Base-by-base conservation (phyloP, 2,797 vertebrate species). In the Aplochiton taeniatus region DNA sequence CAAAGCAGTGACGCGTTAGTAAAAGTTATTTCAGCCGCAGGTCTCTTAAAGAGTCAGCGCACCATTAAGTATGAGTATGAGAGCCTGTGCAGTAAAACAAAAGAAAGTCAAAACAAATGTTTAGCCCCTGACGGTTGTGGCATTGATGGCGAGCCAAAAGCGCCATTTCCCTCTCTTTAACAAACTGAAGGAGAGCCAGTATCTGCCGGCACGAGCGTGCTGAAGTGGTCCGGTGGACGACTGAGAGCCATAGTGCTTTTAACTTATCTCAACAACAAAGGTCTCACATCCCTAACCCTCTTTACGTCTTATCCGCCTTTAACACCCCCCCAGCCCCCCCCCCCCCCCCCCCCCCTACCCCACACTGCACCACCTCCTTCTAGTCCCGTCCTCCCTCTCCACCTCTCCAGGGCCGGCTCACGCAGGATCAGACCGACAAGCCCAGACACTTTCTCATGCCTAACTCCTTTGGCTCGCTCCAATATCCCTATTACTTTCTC, bases 241-340 rank as follows among this genome's bases (percentile, higher is more conserved):
- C 68, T 66, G 78, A 81, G 81, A 79, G 69, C 68, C 70, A 6
- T 6, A 58, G 79, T 74, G 85, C 88, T 88, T 88, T 86, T 84
- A 88, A 87, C 81, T 83, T 85, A 89, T 88, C 87, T 86, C 85
- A 87, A 86, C 87, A 86, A 89, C 83, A 88, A 87, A 87, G 87
- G 86, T 88, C 85, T 89, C 85, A 87, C 65, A 79, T 75, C 80
- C 80, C 62, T 89, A 90, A 90, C 90, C 89, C 87, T 88, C 85
- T 89, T 87, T 80, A 74, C 82, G 84, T 88, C 84, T 87, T 87
- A 90, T 85, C 42, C 78, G 80, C 85, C 82, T 80, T 63, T 49
- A 54, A 48, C 47, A 9, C 48, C 47, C 41, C 83, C 84, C 82
- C 83, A 76, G 78, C 84, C 82, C 85, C 86, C 84, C 87, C 86